Base-by-base conservation (phyloP, 2,797 vertebrate species). In the Liasis olivaceus region DNA sequence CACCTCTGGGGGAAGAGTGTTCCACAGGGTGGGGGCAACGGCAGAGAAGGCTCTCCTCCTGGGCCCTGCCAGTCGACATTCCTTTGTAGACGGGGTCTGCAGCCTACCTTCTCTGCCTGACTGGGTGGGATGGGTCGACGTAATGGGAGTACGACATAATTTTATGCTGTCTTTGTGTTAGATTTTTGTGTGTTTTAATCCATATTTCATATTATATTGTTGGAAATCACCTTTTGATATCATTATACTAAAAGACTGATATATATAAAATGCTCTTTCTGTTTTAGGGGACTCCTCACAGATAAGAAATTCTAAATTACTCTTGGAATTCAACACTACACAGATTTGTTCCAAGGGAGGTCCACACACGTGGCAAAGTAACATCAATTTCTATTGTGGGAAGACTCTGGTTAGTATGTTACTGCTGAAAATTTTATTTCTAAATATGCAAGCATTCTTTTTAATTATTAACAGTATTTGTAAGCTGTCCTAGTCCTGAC, bases 351-450 rank as follows among this genome's bases (percentile, higher is more conserved):
- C 4, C 3, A 92, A 94, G 90, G 95, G 95, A 0, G 96, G 81
- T 8, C 5, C 2, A 77, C 98, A 97, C 96, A 96, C 64, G 31
- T 9, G 98, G 63, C 99, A 98, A 96, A 98, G 98, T 95, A 99
- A 98, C 96, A 98, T 99, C 97, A 98, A 98, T 94, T 99, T 99
- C 96, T 98, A 98, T 91, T 99, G 99, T 92, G 99, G 99, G 90
- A 99, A 99, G 96, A 99, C 99, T 59, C 97, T 99, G 98, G 99
- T 99, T 94, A 98, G 98, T 96, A 56, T 91, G 42, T 0, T 91
- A 62, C 58, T 93, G 6, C 89, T 91, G n/a, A 12, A 0, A 11
- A 14, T 20, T 0, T 62, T 85, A 26, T 60, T 88, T 15, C 47
- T 59, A 72, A 8, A 31, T 88, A 62, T 51, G 7, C 11, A 66